A percentile compares a stretch with the other conserved stretches of the same genome.
Conservation (phyloP, 2,888 invertebrate species). For the Ormyrus thymus region DNA sequence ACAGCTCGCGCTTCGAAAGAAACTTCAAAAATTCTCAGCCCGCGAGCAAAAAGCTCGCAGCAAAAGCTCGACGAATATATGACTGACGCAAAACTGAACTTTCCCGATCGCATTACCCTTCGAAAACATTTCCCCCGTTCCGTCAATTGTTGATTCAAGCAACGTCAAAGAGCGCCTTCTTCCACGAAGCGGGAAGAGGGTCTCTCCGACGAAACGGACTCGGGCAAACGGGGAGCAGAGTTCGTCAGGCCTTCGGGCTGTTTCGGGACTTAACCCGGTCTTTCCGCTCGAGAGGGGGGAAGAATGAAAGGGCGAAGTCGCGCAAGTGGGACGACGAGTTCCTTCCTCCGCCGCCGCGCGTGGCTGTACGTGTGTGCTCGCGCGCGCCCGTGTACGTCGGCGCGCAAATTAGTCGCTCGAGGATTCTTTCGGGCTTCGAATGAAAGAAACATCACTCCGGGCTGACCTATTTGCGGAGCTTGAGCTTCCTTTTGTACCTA, state of each 20-base stretch:
- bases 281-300: slow-evolving; percentile 7
- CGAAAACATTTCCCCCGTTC: neutral
- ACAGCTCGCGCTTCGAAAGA: too few relatives aligned
- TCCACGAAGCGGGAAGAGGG: too few relatives aligned
- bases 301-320: slow-evolving; percentile 26
- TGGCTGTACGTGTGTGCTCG: neutral
- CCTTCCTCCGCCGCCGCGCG: neutral
- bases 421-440: slow-evolving; percentile 7
- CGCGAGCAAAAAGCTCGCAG: too few relatives aligned
- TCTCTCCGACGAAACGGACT: slow-evolving; percentile 13
- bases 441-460: slow-evolving; percentile 42
- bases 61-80: too few relatives aligned
- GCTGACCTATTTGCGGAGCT: slow-evolving; percentile 22
- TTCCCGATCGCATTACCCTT: neutral
- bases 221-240: slow-evolving; percentile 5
- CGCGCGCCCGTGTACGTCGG: neutral
- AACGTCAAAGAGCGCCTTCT: too few relatives aligned
- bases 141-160: slow-evolving; percentile 7
- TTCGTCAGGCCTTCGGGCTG: slow-evolving; percentile 20
- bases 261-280: slow-evolving; percentile 39
- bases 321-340: slow-evolving; percentile 16
- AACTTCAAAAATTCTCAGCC: too few relatives aligned
- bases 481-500: neutral
- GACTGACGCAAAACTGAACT: too few relatives aligned
- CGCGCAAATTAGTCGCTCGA: slow-evolving; percentile 42